Percentiles rank a stretch among this genome's conserved stretches.
Conservation (phyloP, 2,888 invertebrate species). For the Polymixis lichenea region DNA sequence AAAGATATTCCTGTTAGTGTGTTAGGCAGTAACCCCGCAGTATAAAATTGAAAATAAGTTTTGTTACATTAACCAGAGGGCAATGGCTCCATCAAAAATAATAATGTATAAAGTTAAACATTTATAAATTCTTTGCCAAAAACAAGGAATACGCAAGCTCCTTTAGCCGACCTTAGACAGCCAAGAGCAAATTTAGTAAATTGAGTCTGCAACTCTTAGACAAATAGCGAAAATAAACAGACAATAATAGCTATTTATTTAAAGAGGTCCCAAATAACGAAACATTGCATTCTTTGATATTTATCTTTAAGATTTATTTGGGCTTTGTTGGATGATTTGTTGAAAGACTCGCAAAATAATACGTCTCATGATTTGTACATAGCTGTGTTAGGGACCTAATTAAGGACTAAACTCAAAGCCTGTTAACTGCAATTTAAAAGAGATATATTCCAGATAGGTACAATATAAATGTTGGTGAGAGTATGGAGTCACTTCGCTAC, state of each 20-base stretch:
- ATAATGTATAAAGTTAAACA: neutral
- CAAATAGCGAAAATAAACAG: constrained; percentile 33
- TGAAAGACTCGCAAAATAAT: constrained; percentile 1
- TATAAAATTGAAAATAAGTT: neutral
- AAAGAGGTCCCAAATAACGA: constrained; percentile 4
- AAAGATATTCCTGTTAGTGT: too few species aligned
- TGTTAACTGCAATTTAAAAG: too few species aligned
- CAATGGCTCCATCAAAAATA: neutral
- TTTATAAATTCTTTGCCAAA: neutral
- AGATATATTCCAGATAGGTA: too few species aligned
- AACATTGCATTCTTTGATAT: constrained; percentile 18
- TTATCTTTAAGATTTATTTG: constrained; percentile 17
- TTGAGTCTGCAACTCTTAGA: constrained; percentile 10
- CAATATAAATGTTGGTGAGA: too few species aligned
- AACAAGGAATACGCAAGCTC: neutral
- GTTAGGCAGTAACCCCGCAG: too few species aligned
- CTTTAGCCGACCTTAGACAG: neutral
- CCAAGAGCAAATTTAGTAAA: constrained; percentile 2
- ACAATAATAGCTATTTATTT: constrained; percentile 36
- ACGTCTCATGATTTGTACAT: neutral
- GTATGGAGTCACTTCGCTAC: too few species aligned
- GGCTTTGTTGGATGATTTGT: constrained; percentile 8
- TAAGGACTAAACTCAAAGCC: too few species aligned
- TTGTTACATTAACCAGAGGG: neutral
- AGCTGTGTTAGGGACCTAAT: too few species aligned